Conservation (phyloP, 2,113 vertebrate species). For the Bufo bufo region DNA sequence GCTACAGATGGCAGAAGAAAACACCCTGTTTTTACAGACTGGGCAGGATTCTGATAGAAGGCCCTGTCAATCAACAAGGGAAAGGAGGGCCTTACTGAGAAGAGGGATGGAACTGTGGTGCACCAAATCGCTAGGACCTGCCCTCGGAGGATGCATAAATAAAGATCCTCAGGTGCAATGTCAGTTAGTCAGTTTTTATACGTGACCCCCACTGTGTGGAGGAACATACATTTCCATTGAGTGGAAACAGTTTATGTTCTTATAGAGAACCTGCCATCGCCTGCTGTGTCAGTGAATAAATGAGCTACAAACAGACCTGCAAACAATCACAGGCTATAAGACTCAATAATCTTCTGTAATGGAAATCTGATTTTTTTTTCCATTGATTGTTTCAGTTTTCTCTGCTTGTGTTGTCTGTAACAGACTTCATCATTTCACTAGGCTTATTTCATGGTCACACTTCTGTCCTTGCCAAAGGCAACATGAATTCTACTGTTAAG, state of each 20-base stretch:
- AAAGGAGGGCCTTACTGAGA: too few relatives aligned
- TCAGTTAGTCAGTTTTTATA: not conserved
- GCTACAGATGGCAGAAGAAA: too few relatives aligned
- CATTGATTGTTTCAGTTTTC: not conserved
- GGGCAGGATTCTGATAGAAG: too few relatives aligned
- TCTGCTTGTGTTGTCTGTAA: not conserved
- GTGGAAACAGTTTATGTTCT: constrained; percentile 25
- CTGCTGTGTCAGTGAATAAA: constrained; percentile 33
- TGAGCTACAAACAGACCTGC: constrained; percentile 1
- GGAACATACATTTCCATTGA: constrained; percentile 9
- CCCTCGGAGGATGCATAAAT: not conserved
- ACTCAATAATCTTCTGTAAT: not conserved
- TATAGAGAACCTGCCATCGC: constrained; percentile 1
- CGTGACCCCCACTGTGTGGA: not conserved
- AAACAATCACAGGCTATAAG: not conserved
- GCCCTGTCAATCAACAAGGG: too few relatives aligned
- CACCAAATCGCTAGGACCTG: too few relatives aligned
- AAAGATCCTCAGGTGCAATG: not conserved
- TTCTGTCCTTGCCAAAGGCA: constrained; percentile 4
- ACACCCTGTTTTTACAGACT: too few relatives aligned
- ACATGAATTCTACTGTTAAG: not conserved
- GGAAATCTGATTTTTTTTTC: constrained; percentile 10
- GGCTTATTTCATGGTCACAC: not conserved
- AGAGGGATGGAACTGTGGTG: too few relatives aligned
- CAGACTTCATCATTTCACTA: not conserved